phyloP scores from a whole-genome alignment of 2,113 vertebrate genomes.

The Fregata magnificens region DNA sequence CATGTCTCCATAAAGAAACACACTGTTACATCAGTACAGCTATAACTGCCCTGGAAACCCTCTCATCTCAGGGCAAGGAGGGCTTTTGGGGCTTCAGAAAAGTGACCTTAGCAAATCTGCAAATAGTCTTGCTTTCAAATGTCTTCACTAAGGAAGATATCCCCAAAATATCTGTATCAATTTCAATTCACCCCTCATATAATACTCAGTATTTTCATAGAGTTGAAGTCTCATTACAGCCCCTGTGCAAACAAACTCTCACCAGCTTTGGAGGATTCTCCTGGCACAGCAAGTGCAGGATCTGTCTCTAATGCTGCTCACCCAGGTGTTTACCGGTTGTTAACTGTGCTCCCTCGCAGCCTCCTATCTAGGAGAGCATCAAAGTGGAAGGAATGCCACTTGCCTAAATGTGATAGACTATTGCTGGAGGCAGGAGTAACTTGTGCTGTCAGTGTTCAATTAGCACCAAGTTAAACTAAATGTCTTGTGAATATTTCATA shows the following conservation, averaged over 20 bases:
- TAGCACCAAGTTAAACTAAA: slow-evolving; percentile 71
- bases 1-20: not conserved
- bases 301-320: not conserved
- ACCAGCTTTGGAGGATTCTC: not conserved
- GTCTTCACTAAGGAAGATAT: not conserved
- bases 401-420: slow-evolving; percentile 62
- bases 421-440: slow-evolving; percentile 69
- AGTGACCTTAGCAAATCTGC: not conserved
- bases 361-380: not conserved
- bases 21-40: not conserved
- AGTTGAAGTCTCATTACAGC: not conserved
- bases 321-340: not conserved
- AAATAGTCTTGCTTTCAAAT: not conserved
- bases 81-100: not conserved
- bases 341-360: not conserved
- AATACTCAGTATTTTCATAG: not conserved
- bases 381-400: slow-evolving; percentile 24
- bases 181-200: not conserved
- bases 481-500: slow-evolving; percentile 75
- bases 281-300: rapidly evolving
- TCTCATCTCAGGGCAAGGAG: not conserved
- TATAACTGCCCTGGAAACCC: not conserved
- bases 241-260: not conserved
- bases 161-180: not conserved
- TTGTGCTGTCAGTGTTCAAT: slow-evolving; percentile 71